Evolutionary conservation across 2,888 invertebrate genomes (phyloP).

Genomic region (Stratiomys singularior): DNA sequence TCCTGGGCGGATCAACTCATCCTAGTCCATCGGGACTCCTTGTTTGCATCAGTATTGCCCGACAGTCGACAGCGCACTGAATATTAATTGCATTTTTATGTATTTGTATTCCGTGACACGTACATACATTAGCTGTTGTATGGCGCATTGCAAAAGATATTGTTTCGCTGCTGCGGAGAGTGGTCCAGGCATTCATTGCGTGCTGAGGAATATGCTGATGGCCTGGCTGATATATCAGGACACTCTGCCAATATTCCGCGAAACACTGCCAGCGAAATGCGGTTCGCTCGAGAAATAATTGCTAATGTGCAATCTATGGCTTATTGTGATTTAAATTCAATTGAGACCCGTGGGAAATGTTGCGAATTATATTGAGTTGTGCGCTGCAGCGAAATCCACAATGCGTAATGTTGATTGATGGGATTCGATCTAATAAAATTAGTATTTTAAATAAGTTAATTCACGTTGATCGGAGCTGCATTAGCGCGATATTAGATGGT

Average conservation of each 20-base stretch:
- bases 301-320: constrained; percentile 42
- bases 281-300: constrained; percentile 34
- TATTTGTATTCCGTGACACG: constrained; percentile 42
- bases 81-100: constrained; percentile 46
- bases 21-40: not conserved
- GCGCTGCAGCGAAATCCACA: not conserved
- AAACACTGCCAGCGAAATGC: not conserved
- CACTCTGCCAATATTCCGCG: not conserved
- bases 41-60: constrained; percentile 42
- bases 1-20: not conserved
- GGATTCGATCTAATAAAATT: not conserved
- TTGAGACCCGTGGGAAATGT: constrained; percentile 41
- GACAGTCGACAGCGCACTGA: constrained; percentile 16
- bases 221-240: not conserved
- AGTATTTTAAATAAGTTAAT: not conserved
- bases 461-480: not conserved
- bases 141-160: constrained; percentile 27
- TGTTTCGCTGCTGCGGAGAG: constrained; percentile 19
- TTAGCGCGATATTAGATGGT: too few species aligned
- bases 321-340: constrained; percentile 43
- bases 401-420: constrained; percentile 20
- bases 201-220: not conserved
- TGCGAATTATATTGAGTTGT: not conserved
- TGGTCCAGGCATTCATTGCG: not conserved
- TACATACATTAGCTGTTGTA: constrained; percentile 24